Percentiles rank a stretch among this genome's conserved stretches.
Evolutionary conservation across 2,113 vertebrate genomes (phyloP).

Genomic region (Hydrolagus affinis): DNA sequence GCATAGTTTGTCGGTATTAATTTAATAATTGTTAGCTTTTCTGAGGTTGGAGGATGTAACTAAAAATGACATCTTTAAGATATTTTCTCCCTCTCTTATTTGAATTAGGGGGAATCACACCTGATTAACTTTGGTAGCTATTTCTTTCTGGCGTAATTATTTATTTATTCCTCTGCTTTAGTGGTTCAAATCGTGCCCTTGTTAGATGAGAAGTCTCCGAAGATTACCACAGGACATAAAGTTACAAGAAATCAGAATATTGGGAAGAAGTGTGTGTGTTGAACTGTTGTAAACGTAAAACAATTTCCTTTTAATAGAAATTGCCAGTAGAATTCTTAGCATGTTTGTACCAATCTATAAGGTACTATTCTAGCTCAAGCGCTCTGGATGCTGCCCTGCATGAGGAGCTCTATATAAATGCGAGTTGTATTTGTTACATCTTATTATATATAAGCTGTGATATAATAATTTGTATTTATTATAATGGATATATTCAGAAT

Average conservation of each 20-base stretch:
- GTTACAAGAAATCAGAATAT: background rate
- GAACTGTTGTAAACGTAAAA: background rate
- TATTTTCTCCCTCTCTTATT: too few species aligned
- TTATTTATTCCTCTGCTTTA: conserved; percentile 16
- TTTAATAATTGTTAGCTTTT: too few species aligned
- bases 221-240: background rate
- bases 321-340: background rate
- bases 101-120: too few species aligned
- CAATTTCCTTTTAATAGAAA: background rate
- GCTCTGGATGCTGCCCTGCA: too few species aligned
- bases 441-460: too few species aligned
- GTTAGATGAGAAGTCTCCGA: background rate
- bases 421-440: too few species aligned
- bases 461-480: background rate
- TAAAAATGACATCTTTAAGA: too few species aligned
- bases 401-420: too few species aligned
- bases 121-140: background rate
- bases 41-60: too few species aligned
- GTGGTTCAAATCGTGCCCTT: conserved; percentile 12
- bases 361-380: background rate
- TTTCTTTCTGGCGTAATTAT: background rate
- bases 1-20: too few species aligned
- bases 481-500: background rate
- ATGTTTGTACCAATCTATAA: background rate
- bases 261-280: background rate